A percentile compares a stretch with the other conserved stretches of the same genome.
Conservation (phyloP, 2,113 vertebrate genomes). For the Coreoperca whiteheadi region DNA sequence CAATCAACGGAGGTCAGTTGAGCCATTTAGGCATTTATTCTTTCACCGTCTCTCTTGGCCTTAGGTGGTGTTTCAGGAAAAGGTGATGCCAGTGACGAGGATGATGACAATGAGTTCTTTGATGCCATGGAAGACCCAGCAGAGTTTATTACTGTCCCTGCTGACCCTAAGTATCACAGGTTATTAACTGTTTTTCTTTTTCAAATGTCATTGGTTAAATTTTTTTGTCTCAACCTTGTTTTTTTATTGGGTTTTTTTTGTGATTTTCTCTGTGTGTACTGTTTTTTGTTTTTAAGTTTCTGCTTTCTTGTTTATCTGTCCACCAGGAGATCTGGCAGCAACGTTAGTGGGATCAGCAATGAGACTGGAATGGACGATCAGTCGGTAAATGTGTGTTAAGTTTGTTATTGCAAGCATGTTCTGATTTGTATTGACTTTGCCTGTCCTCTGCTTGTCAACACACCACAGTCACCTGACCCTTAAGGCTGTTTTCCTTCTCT, state of each 20-base stretch:
- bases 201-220: not conserved
- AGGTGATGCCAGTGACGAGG: slow-evolving; percentile 94
- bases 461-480: not conserved
- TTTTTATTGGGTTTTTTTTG: not conserved
- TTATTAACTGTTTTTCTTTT: slow-evolving; percentile 52
- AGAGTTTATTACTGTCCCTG: slow-evolving; percentile 92
- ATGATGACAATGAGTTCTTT: slow-evolving; percentile 97
- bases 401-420: slow-evolving; percentile 5
- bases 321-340: slow-evolving; percentile 93
- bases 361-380: slow-evolving; percentile 94
- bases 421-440: not conserved
- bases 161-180: slow-evolving; percentile 93
- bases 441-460: not conserved
- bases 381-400: slow-evolving; percentile 80
- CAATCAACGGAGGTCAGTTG: not conserved
- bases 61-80: slow-evolving; percentile 86
- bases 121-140: slow-evolving; percentile 90
- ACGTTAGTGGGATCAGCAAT: slow-evolving; percentile 93
- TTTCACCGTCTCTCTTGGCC: not conserved
- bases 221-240: not conserved
- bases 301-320: not conserved
- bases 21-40: not conserved
- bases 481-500: not conserved
- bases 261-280: not conserved
- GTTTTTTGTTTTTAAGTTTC: not conserved